Percentiles rank a stretch among this genome's conserved stretches.
Evolutionary conservation across 2,797 vertebrate genomes (phyloP).

Genomic region (Amphiprion clarkii): DNA sequence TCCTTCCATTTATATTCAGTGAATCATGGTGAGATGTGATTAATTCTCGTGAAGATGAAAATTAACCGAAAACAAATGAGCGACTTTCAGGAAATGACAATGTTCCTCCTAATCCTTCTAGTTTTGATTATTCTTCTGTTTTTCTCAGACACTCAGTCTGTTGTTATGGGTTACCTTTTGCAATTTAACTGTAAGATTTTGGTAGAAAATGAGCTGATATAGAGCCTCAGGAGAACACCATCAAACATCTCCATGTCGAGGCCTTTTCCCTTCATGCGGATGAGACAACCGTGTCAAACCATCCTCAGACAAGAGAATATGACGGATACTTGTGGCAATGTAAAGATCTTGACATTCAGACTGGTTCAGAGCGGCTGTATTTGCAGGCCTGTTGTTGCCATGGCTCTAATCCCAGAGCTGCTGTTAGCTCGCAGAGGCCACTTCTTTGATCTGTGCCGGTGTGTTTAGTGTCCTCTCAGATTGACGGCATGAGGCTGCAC

Average conservation of each 20-base stretch:
- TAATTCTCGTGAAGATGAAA: not conserved
- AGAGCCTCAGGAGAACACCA: not conserved
- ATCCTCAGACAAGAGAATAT: not conserved
- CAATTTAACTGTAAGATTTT: not conserved
- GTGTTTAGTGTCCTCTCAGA: conserved; percentile 16
- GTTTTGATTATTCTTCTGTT: not conserved
- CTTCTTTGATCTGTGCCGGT: conserved; percentile 48
- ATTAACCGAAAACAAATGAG: not conserved
- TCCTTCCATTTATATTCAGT: not conserved
- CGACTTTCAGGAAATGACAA: not conserved
- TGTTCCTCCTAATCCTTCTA: too few species aligned
- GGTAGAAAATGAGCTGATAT: too few species aligned
- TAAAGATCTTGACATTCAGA: conserved; percentile 12
- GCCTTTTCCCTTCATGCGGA: not conserved
- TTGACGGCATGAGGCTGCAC: not conserved
- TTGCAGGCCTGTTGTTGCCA: conserved; percentile 48
- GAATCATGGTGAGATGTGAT: not conserved
- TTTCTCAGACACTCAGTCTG: not conserved
- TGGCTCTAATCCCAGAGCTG: conserved; percentile 52
- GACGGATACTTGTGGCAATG: not conserved
- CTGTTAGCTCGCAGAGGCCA: conserved; percentile 38
- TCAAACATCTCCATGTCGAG: conserved; percentile 7
- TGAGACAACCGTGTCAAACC: not conserved
- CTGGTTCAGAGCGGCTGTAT: conserved; percentile 15
- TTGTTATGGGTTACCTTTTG: not conserved